Evolutionary conservation across 2,797 vertebrate species (phyloP), one percentile per base, ranked within the genome.

Genomic region (Pangasius sanitwongsei): DNA sequence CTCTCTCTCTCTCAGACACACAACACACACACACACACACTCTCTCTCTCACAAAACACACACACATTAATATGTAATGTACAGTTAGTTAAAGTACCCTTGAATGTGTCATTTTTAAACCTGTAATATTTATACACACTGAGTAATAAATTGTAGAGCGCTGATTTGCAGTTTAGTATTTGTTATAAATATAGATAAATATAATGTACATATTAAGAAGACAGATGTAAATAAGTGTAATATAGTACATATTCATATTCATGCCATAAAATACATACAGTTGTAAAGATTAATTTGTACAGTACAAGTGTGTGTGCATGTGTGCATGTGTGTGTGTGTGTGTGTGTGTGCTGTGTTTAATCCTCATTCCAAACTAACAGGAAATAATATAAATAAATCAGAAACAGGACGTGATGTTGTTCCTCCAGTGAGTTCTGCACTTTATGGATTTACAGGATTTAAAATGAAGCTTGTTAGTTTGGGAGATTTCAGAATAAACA

Each of bases 281-380:
- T 78, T 55, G 78, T 85, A 63, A 78, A 84, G 57, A 85, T 50
- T n/a, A 28, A 53, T 16, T 20, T 61, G 53, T 85, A 65, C 44
- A 63, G 44, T 83, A 44, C 4, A 70, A n/a, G 59, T 13, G 44
- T 75, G 74, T 48, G 41, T 75, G 41, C 11, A 9, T 44, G 3
- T 41, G 20, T 18, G 67, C 74, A 53, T 74, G 67, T 83, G 78
- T 83, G 65, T 83, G n/a, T 87, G 75, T 72, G 85, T 72, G 55
- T 87, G 61, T 70, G 78, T 81, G 23, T 72, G 89, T 86, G 41
- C 41, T 41, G 57, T 85, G 69, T 82, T 98, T 97, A 98, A 94
- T 98, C 97, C 48, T 50, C 48, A 50, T 8, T 50, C 48, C 48
- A 50, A 50, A 44, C 44, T 44, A 57, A 57, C 16, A 18, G 16